Percentiles rank a stretch among this genome's conserved stretches.
Evolutionary conservation across 2,113 vertebrate species (phyloP).

Genomic region (Sinocyclocheilus anshuiensis): DNA sequence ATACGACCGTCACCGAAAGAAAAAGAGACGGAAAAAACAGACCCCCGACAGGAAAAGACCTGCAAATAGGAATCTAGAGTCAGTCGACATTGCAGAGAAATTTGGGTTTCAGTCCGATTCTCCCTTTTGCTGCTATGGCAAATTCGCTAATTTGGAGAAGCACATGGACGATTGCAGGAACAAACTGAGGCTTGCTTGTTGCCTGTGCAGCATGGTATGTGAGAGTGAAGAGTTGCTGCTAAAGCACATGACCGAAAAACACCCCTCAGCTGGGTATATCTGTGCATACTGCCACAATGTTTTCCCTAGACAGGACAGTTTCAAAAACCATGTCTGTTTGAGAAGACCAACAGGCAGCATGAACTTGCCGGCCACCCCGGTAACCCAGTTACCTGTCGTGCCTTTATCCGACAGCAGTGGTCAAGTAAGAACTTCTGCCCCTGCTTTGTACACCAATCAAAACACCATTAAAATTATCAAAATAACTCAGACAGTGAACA

Average conservation of each 20-base stretch:
- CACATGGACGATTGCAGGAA: slow-evolving; percentile 58
- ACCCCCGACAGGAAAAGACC: background rate
- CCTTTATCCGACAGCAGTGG: slow-evolving; percentile 55
- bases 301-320: slow-evolving; percentile 58
- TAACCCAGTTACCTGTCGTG: background rate
- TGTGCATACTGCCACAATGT: slow-evolving; percentile 67
- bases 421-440: slow-evolving; percentile 61
- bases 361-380: background rate
- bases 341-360: slow-evolving; percentile 16
- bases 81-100: background rate
- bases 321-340: slow-evolving; percentile 63
- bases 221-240: slow-evolving; percentile 46
- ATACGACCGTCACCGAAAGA: background rate
- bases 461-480: background rate
- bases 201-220: slow-evolving; percentile 59
- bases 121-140: slow-evolving; percentile 63
- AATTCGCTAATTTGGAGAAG: slow-evolving; percentile 57
- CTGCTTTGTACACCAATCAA: background rate
- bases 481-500: background rate
- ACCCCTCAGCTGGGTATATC: slow-evolving; percentile 55
- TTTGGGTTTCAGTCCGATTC: background rate
- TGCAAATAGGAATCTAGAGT: background rate
- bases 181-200: slow-evolving; percentile 48
- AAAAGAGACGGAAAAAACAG: background rate
- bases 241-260: slow-evolving; percentile 58